Base-by-base conservation (phyloP, 2,888 invertebrate species). In the Sceliomorpha sp. region DNA sequence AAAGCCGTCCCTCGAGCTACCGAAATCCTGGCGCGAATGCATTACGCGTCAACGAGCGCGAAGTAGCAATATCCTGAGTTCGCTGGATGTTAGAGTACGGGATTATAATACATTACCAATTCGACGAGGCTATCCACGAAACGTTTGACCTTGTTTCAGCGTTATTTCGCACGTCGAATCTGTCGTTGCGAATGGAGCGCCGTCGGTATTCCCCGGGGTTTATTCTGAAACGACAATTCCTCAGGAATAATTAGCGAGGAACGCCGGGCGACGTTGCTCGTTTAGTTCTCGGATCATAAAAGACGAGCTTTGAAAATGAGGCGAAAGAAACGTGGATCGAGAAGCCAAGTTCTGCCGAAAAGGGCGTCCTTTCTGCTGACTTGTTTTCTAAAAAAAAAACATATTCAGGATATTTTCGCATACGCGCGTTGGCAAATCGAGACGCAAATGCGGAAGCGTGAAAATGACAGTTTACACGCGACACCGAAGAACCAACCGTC, bases 21-120 rank as follows among this genome's bases (percentile, higher is more conserved):
- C 80, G 73, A 83, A 86, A 86, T 82, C 83, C 83, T 77, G 72
- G 77, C 80, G 82, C 81, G 85, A 87, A 87, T 87, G 87, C 87
- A 87, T 87, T 87, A 86, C 86, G 88, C 87, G 85, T 86, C 86
- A 87, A 86, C 85, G 87, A 86, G 77, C 77, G 55, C 82, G 75
- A 83, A 88, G 87, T 88, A 87, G 87, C 87, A 88, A 88, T 88
- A 88, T 88, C 87, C 87, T 87, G 87, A 83, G 80, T 80, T 72
- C n/a, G 71, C 73, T 79, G 70, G 76, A 73, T 79, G 78, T 75
- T 78, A 76, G 77, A 81, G 82, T 74, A 73, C 75, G 71, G 76
- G 76, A 87, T 87, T 87, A 86, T 83, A 87, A 87, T 87, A 87
- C 86, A 87, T 87, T 87, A 87, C 85, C 86, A 84, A 87, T 87